Evolutionary conservation across 2,888 invertebrate genomes (phyloP), one percentile per base, ranked within the genome.

Genomic region (Drosophila fulvimacula): DNA sequence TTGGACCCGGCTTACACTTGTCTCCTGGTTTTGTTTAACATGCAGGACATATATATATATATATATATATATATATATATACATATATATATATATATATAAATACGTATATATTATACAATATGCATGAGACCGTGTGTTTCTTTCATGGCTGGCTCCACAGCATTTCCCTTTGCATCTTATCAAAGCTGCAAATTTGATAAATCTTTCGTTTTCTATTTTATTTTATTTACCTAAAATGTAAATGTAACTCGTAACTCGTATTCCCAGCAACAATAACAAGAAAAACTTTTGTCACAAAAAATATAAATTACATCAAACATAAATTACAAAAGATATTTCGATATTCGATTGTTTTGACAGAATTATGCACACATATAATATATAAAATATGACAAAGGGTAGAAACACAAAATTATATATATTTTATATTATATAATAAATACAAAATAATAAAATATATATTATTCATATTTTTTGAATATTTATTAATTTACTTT

Each of bases 81-180:
- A 73, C 52, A 48, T 48, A 27, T n/a, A 46, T 10, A 5, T 42
- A 42, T 42, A 67, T 53, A 41, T 21, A 67, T 49, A 41, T 5
- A 71, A 49, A 41, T 41, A 65, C n/a, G n/a, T 66, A 73, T 82
- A 87, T 87, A 70, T 81, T 68, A 69, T 81, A 58, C 72, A 76
- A 84, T 76, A 83, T 83, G 82, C 73, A 83, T 81, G 79, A 81
- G 68, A 24, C 5, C 46, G 51, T 41, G 36, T 57, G 49, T 67
- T 70, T 53, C 24, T 27, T 21, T 44, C 38, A 41, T 38, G 60
- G 61, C 59, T 48, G 34, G 51, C 39, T 32, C 10, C 11, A 15
- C 19, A 53, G 21, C 19, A 59, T 44, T 64, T 53, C 41, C 48
- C 11, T 58, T 44, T 46, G 55, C 48, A 55, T 70, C 27, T 58